These are phyloP conservation scores for Campylomormyrus numenius DNA, from an alignment of 2,113 vertebrate genomes.

Conservation along the genomic window DNA sequence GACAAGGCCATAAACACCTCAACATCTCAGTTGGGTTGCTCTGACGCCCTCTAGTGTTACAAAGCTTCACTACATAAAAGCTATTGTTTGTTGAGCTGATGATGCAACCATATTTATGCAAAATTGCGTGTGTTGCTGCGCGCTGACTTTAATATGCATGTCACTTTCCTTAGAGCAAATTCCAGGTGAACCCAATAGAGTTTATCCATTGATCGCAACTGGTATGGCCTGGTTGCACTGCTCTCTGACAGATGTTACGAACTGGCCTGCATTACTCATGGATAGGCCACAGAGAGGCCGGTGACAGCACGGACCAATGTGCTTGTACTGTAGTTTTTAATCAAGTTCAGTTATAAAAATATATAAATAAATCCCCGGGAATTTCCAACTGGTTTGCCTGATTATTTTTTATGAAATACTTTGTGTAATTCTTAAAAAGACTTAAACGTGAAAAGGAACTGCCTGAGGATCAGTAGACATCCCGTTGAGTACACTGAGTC, in stretches of 20 bases:
- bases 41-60: not conserved
- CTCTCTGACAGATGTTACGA: not conserved
- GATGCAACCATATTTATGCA: not conserved
- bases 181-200: not conserved
- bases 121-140: not conserved
- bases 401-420: not conserved
- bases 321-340: not conserved
- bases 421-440: not conserved
- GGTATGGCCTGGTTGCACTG: not conserved
- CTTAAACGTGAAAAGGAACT: not conserved
- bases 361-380: not conserved
- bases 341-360: not conserved
- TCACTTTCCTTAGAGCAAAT: slow-evolving; percentile 5
- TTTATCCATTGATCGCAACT: not conserved
- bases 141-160: not conserved
- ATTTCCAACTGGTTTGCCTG: not conserved
- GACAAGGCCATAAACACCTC: not conserved
- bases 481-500: not conserved
- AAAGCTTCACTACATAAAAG: not conserved
- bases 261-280: not conserved
- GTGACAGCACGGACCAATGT: not conserved
- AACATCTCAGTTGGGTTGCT: not conserved
- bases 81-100: not conserved
- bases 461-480: not conserved
- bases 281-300: not conserved